These are phyloP conservation scores for Gymnoscopelus braueri DNA, from an alignment of 2,797 vertebrate species.

Conservation along the genomic window DNA sequence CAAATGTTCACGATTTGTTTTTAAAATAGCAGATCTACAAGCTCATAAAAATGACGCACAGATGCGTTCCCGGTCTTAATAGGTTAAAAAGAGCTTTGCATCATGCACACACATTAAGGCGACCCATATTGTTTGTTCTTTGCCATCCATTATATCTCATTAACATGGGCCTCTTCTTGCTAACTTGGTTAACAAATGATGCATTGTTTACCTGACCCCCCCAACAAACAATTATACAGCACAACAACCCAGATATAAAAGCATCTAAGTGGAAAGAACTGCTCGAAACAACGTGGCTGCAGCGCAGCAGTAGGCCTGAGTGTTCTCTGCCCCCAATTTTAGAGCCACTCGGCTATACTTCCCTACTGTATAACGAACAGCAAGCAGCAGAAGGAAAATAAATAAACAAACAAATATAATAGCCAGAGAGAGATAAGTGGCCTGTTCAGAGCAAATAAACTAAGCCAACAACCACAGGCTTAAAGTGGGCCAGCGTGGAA, in stretches of 20 bases:
- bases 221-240: neutral
- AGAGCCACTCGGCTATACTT: constrained; percentile 29
- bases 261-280: constrained; percentile 37
- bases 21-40: too few species aligned
- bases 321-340: constrained; percentile 41
- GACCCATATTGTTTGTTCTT: constrained; percentile 47
- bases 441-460: constrained; percentile 65
- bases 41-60: too few species aligned
- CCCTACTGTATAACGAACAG: constrained; percentile 43
- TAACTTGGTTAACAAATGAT: constrained; percentile 3
- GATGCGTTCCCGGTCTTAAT: too few species aligned
- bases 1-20: too few species aligned
- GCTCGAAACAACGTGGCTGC: constrained; percentile 1
- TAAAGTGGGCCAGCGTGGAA: constrained; percentile 73
- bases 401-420: constrained; percentile 4
- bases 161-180: constrained; percentile 32
- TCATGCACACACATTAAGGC: constrained; percentile 50
- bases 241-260: constrained; percentile 27
- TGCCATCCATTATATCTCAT: constrained; percentile 56
- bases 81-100: constrained; percentile 44
- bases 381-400: constrained; percentile 34
- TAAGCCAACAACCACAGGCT: constrained; percentile 63
- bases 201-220: constrained; percentile 34
- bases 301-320: constrained; percentile 28
- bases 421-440: constrained; percentile 49